phyloP scores from a whole-genome alignment of 2,113 vertebrate species.

The Glaucomys volans region DNA sequence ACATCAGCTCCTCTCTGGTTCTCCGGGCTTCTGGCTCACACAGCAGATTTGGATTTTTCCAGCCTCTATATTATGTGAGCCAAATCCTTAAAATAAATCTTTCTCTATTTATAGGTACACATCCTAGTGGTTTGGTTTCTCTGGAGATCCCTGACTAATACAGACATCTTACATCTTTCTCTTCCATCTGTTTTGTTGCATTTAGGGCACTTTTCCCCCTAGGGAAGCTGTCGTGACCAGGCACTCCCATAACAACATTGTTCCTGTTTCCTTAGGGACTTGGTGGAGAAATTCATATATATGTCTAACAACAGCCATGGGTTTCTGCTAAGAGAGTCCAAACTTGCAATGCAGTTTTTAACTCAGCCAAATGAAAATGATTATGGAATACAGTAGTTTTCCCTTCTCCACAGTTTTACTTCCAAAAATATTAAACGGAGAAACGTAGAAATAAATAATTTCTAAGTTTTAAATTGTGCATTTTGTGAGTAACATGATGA shows the following conservation, averaged over 20 bases:
- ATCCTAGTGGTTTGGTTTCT: neutral
- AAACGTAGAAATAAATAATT: neutral
- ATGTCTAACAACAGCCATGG: neutral
- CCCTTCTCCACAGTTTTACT: neutral
- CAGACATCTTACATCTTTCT: neutral
- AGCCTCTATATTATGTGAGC: neutral
- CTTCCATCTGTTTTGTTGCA: neutral
- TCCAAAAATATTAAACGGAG: neutral
- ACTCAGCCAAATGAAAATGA: conserved; percentile 9
- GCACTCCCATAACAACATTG: neutral
- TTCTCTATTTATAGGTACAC: neutral
- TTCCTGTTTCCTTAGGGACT: neutral
- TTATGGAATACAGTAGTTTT: neutral
- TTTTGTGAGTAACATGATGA: neutral
- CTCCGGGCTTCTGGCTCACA: neutral
- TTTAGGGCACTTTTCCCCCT: neutral
- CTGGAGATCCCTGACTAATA: neutral
- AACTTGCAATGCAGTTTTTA: neutral
- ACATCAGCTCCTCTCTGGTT: neutral
- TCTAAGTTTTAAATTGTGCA: neutral
- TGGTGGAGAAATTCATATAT: neutral
- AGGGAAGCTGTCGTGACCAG: neutral
- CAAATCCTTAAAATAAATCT: neutral
- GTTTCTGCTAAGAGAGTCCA: conserved; percentile 51
- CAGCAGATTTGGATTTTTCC: neutral